Evolutionary conservation across 2,797 vertebrate species (phyloP).

Genomic region (Poeciliopsis turneri): DNA sequence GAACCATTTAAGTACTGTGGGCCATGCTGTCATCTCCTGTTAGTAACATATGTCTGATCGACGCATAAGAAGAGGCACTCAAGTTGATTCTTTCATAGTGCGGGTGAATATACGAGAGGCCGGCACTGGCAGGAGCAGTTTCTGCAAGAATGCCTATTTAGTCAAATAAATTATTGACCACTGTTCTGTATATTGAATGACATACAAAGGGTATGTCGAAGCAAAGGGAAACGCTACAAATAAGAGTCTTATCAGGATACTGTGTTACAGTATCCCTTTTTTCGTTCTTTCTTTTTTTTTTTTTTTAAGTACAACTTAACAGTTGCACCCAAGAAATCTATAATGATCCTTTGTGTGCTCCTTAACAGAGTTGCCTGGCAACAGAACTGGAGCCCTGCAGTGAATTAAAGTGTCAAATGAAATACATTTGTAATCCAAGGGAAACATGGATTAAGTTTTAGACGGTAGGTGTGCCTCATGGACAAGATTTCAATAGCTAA

Average conservation of each 20-base stretch:
- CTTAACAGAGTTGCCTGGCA: constrained; percentile 77
- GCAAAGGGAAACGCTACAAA: constrained; percentile 43
- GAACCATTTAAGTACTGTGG: constrained; percentile 81
- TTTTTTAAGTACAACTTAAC: constrained; percentile 61
- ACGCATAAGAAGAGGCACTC: constrained; percentile 71
- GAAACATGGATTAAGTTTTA: constrained; percentile 72
- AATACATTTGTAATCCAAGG: constrained; percentile 77
- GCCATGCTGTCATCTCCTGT: constrained; percentile 77
- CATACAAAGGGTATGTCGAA: constrained; percentile 26
- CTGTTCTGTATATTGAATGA: constrained; percentile 38
- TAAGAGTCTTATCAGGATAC: constrained; percentile 44
- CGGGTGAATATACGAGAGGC: constrained; percentile 28
- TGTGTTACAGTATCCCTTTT: constrained; percentile 40
- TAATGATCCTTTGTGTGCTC: constrained; percentile 76
- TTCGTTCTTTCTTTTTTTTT: constrained; percentile 10
- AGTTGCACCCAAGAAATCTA: constrained; percentile 69
- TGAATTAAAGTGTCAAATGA: constrained; percentile 75
- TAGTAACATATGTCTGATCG: constrained; percentile 74
- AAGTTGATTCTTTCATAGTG: constrained; percentile 61
- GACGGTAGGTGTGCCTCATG: constrained; percentile 62
- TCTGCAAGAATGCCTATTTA: constrained; percentile 47
- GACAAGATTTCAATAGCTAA: constrained; percentile 67
- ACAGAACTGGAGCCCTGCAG: constrained; percentile 67
- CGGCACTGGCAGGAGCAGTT: constrained; percentile 30
- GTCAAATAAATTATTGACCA: constrained; percentile 38